A percentile compares a stretch with the other conserved stretches of the same genome.
phyloP scores from a whole-genome alignment of 2,113 vertebrate species.

The Falco punctatus region DNA sequence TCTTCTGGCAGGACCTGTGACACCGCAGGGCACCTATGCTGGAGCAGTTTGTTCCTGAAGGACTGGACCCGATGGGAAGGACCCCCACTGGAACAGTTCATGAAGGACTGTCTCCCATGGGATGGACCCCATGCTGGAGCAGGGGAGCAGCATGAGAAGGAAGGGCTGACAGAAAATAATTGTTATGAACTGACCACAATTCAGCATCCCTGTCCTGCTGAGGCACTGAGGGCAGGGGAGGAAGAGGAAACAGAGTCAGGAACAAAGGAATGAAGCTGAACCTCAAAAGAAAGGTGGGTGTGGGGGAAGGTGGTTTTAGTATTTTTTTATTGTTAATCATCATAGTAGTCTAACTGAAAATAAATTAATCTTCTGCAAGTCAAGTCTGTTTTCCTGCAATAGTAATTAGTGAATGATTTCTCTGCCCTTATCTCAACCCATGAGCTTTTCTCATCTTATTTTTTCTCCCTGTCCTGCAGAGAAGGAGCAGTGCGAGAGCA shows the following conservation, averaged over 20 bases:
- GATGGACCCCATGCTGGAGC: not conserved
- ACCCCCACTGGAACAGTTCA: fast-evolving
- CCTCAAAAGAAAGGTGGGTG: not conserved
- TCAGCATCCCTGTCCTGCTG: not conserved
- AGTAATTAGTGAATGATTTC: not conserved
- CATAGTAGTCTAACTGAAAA: not conserved
- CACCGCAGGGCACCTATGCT: fast-evolving
- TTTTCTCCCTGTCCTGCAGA: not conserved
- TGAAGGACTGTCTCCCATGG: not conserved
- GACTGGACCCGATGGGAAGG: not conserved
- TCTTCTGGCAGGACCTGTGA: not conserved
- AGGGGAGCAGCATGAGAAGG: not conserved
- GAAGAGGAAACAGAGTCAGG: not conserved
- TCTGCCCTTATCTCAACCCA: not conserved
- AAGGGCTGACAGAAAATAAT: not conserved
- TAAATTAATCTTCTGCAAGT: not conserved
- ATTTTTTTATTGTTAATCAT: not conserved
- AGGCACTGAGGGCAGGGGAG: fast-evolving
- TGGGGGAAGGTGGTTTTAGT: not conserved
- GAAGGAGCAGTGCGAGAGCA: not conserved
- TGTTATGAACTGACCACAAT: not conserved
- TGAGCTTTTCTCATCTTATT: not conserved
- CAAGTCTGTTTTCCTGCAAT: not conserved
- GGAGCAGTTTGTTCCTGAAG: not conserved
- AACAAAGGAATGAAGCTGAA: not conserved